Evolutionary conservation across 2,113 vertebrate species (phyloP).

Genomic region (Balaeniceps rex): DNA sequence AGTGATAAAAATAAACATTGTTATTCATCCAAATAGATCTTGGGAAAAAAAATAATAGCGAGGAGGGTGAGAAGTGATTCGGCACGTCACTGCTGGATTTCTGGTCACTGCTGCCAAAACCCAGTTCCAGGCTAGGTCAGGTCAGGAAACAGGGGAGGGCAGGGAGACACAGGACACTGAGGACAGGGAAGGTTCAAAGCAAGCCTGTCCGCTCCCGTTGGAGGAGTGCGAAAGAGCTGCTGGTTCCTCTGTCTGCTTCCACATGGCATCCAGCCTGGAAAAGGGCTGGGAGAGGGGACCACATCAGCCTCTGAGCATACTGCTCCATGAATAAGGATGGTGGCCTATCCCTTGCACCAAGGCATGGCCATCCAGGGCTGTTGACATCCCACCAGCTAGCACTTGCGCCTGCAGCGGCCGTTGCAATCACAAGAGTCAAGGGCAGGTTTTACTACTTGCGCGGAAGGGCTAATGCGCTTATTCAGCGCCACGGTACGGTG

Average conservation of each 20-base stretch:
- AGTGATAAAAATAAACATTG: background rate
- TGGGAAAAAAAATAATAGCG: background rate
- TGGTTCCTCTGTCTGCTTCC: background rate
- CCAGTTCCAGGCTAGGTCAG: background rate
- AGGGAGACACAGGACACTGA: background rate
- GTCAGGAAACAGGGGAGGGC: background rate
- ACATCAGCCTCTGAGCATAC: accelerated
- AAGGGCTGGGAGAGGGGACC: background rate
- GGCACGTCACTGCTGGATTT: background rate
- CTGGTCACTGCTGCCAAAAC: background rate
- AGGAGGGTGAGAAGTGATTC: background rate
- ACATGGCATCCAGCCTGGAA: accelerated
- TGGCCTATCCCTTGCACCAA: background rate
- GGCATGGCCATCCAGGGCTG: background rate
- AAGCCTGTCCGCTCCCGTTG: accelerated
- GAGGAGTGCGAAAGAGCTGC: background rate
- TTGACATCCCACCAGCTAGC: accelerated
- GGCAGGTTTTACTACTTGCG: background rate
- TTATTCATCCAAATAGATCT: background rate
- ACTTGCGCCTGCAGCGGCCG: accelerated
- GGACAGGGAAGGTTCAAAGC: background rate
- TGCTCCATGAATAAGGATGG: background rate
- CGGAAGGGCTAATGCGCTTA: slow-evolving; percentile 16
- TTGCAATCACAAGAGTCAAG: background rate
- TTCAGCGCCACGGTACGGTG: background rate